These are phyloP conservation scores for Erythrolamprus reginae DNA, from an alignment of 2,113 vertebrate genomes.

Conservation along the genomic window DNA sequence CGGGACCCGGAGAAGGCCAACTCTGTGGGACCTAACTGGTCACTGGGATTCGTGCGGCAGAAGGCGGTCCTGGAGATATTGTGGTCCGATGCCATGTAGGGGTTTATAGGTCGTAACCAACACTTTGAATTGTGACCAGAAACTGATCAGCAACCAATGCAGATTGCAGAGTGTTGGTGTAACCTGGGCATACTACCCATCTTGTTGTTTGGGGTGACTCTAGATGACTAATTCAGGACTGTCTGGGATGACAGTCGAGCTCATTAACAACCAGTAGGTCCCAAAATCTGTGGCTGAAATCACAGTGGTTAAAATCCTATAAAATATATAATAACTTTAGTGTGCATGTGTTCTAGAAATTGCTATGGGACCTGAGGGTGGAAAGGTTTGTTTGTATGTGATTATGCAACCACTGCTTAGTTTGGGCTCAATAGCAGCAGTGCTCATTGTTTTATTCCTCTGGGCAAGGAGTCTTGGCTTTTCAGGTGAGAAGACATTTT, in stretches of 20 bases:
- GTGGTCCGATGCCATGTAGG: too few relatives aligned
- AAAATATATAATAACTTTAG: not conserved
- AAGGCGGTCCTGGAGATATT: too few relatives aligned
- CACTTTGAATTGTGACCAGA: too few relatives aligned
- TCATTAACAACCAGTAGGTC: not conserved
- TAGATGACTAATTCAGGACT: not conserved
- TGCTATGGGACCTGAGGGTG: not conserved
- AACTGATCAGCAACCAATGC: too few relatives aligned
- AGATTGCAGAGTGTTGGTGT: too few relatives aligned
- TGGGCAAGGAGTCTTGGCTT: slow-evolving; percentile 3
- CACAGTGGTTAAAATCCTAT: not conserved
- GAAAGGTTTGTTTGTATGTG: not conserved
- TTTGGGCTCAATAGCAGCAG: slow-evolving; percentile 27
- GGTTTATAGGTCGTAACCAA: too few relatives aligned
- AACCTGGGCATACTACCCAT: not conserved
- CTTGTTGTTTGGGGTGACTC: not conserved
- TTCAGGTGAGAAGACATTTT: slow-evolving; percentile 13
- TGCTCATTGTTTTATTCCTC: slow-evolving; percentile 25
- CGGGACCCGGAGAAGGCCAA: too few relatives aligned
- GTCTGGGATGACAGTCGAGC: not conserved
- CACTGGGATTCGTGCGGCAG: too few relatives aligned
- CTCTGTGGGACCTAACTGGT: too few relatives aligned
- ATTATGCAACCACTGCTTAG: not conserved
- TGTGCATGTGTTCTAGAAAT: not conserved
- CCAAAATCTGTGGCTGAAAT: not conserved